Conservation (phyloP, 2,113 vertebrate species). For the Anguilla rostrata region DNA sequence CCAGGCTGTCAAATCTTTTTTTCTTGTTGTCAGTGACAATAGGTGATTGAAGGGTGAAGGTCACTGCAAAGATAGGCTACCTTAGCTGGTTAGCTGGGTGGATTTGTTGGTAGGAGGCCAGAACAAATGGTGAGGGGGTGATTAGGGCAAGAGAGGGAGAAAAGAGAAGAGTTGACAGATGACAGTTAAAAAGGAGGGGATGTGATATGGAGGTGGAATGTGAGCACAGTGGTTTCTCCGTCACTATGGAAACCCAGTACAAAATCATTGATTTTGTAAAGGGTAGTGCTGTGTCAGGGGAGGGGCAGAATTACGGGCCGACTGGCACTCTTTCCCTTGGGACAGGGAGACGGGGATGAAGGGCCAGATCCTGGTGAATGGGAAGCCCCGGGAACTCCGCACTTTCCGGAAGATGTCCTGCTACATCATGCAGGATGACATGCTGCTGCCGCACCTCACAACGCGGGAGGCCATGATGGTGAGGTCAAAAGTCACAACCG, state of each 20-base stretch:
- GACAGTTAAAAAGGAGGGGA: neutral
- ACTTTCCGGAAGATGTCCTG: slow-evolving; percentile 99
- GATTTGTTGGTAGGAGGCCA: no score
- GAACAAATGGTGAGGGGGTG: no score
- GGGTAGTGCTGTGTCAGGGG: neutral
- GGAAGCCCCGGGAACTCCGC: slow-evolving; percentile 83
- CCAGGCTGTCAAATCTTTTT: neutral
- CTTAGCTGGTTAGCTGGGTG: no score
- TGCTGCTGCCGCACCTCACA: slow-evolving; percentile 92
- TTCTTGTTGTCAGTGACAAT: neutral
- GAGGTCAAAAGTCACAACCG: slow-evolving; percentile 44
- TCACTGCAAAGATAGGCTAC: neutral
- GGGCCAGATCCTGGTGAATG: slow-evolving; percentile 92
- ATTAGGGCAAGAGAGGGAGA: neutral
- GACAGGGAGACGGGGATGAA: slow-evolving; percentile 94
- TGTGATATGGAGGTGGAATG: neutral
- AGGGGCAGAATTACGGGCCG: neutral
- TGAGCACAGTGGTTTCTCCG: neutral
- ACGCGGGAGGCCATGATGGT: slow-evolving; percentile 97
- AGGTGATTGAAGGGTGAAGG: neutral
- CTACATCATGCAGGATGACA: slow-evolving; percentile 99
- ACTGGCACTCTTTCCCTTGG: neutral
- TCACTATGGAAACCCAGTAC: neutral
- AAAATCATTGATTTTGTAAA: neutral
- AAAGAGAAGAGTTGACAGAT: neutral